Percentiles rank a stretch among this genome's conserved stretches.
Conservation (phyloP, 2,888 invertebrate genomes). For the Hylaea fasciaria region DNA sequence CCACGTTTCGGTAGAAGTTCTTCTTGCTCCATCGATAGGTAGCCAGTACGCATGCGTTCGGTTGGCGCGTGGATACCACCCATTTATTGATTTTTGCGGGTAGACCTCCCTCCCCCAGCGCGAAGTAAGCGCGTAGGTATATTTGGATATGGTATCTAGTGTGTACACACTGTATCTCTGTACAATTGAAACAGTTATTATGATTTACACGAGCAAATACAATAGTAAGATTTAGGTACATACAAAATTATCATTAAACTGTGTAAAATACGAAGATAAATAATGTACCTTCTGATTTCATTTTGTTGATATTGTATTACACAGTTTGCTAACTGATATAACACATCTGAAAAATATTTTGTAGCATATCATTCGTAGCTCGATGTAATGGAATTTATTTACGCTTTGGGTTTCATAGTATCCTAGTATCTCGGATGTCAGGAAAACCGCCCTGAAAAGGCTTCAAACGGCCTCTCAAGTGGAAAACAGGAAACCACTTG, state of each 20-base stretch:
- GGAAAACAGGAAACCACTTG: constrained; percentile 21
- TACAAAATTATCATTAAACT: no score
- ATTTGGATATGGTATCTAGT: constrained; percentile 27
- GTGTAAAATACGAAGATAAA: neutral
- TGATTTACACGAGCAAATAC: no score
- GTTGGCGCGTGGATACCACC: constrained; percentile 11
- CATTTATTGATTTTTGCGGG: constrained; percentile 58
- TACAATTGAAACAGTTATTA: neutral
- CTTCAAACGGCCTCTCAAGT: constrained; percentile 43
- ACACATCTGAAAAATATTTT: neutral
- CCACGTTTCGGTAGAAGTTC: constrained; percentile 52
- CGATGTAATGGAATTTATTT: constrained; percentile 37
- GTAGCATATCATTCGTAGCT: constrained; percentile 15
- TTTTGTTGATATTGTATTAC: neutral
- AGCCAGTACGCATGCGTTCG: constrained; percentile 64
- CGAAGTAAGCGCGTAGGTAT: neutral
- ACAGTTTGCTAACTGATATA: neutral
- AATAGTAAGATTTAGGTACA: no score
- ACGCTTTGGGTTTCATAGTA: constrained; percentile 33
- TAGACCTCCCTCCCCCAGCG: constrained; percentile 21
- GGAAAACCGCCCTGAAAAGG: constrained; percentile 54
- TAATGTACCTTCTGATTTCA: neutral
- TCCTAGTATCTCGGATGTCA: constrained; percentile 54
- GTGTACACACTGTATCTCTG: neutral
- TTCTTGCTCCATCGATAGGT: constrained; percentile 8